These are phyloP conservation scores for Rhinopithecus roxellana DNA, from an alignment of 2,113 vertebrate species.

Conservation along the genomic window DNA sequence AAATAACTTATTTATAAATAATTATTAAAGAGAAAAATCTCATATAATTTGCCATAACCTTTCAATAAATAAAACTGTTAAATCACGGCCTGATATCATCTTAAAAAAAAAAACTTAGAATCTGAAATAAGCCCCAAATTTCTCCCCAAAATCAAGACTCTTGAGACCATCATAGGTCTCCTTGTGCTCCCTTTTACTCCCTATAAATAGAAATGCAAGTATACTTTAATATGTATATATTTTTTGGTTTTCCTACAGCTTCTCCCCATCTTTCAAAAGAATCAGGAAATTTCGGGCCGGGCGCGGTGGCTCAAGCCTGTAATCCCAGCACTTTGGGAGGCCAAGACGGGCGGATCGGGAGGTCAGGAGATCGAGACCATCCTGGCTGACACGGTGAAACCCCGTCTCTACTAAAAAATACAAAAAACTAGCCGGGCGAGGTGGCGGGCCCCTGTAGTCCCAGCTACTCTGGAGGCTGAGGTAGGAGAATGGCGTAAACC, in stretches of 20 bases:
- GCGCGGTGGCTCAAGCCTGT: no score
- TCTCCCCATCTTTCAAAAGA: not conserved
- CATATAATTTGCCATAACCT: not conserved
- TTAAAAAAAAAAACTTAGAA: not conserved
- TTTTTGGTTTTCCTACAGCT: slow-evolving; percentile 17
- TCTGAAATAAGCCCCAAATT: not conserved
- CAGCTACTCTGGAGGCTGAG: no score
- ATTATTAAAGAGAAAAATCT: not conserved
- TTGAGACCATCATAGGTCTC: not conserved
- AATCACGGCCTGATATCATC: not conserved
- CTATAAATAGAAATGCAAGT: not conserved
- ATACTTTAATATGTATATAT: not conserved
- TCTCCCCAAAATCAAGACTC: not conserved
- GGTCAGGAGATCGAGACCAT: no score
- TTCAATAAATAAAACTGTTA: not conserved
- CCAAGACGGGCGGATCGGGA: no score
- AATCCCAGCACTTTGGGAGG: no score
- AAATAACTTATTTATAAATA: not conserved
- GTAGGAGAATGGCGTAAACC: no score
- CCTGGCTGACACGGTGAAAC: no score
- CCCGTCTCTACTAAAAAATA: no score
- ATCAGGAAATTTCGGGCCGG: not conserved
- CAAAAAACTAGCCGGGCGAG: no score
- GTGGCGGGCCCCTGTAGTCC: no score
- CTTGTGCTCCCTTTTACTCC: not conserved